These are phyloP conservation scores for Trinorchestia longiramus DNA, from an alignment of 1,140 invertebrate genomes.

Conservation along the genomic window DNA sequence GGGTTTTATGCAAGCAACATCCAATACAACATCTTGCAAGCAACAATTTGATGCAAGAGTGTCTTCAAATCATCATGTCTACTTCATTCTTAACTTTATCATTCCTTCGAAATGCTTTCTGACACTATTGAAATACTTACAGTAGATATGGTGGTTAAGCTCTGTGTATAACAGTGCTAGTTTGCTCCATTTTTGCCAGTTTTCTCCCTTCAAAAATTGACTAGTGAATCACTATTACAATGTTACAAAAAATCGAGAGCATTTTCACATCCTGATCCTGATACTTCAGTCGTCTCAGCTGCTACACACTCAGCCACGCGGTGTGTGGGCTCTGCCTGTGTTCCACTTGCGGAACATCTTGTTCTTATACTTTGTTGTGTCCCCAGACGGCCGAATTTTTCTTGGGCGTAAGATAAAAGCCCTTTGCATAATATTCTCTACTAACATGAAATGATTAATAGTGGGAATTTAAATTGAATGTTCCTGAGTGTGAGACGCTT, in stretches of 20 bases:
- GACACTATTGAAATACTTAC: too few species aligned
- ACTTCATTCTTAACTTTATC: too few species aligned
- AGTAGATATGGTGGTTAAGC: too few species aligned
- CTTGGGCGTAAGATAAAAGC: background rate
- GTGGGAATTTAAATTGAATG: background rate
- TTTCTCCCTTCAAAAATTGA: background rate
- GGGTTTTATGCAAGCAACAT: too few species aligned
- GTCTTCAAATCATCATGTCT: too few species aligned
- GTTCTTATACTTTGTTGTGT: background rate
- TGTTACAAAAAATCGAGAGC: background rate
- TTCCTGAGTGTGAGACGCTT: background rate
- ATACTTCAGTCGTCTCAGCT: background rate
- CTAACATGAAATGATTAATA: background rate
- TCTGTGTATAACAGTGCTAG: background rate
- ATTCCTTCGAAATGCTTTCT: too few species aligned
- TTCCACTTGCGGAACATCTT: background rate
- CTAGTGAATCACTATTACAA: background rate
- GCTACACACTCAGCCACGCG: background rate
- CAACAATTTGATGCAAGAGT: too few species aligned
- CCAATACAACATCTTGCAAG: too few species aligned
- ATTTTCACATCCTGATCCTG: background rate
- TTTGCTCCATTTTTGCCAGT: background rate
- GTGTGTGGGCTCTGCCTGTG: background rate
- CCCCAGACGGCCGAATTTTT: background rate
- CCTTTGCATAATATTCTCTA: background rate